Evolutionary conservation across 2,113 vertebrate genomes (phyloP).

Genomic region (Sapayoa aenigma): DNA sequence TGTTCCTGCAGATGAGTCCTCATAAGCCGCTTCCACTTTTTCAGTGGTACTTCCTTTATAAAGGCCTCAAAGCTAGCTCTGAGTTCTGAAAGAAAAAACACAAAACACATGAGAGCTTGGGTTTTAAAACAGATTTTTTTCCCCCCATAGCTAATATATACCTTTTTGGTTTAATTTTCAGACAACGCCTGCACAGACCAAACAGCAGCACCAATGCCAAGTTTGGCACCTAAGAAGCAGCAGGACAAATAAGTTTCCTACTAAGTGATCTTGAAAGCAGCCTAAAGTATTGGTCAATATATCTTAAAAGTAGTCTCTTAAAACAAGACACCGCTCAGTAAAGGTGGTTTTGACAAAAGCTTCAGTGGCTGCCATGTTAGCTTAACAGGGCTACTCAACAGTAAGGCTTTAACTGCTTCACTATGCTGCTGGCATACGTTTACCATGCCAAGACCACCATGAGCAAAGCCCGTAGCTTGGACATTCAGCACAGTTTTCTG

Average conservation of each 20-base stretch:
- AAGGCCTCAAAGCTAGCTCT: not conserved
- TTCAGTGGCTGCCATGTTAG: not conserved
- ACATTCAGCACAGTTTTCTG: not conserved
- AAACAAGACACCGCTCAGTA: not conserved
- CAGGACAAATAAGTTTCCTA: not conserved
- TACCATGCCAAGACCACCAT: accelerated
- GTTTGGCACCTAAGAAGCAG: not conserved
- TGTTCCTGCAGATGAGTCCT: not conserved
- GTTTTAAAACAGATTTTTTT: not conserved
- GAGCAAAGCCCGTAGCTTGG: accelerated
- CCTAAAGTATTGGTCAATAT: not conserved
- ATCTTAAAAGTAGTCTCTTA: not conserved
- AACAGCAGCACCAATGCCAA: not conserved
- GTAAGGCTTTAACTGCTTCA: not conserved
- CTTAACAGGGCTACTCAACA: not conserved
- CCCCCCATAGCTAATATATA: not conserved
- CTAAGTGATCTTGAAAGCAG: not conserved
- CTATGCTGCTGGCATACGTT: not conserved
- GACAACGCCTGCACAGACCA: not conserved
- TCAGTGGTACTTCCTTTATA: not conserved
- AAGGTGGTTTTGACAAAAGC: not conserved
- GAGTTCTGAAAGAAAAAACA: constrained; percentile 3
- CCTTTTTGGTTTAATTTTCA: not conserved
- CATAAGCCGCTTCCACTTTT: not conserved
- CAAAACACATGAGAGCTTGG: not conserved